Evolutionary conservation across 1,140 invertebrate species (phyloP).

Genomic region (Euwallacea fornicatus): DNA sequence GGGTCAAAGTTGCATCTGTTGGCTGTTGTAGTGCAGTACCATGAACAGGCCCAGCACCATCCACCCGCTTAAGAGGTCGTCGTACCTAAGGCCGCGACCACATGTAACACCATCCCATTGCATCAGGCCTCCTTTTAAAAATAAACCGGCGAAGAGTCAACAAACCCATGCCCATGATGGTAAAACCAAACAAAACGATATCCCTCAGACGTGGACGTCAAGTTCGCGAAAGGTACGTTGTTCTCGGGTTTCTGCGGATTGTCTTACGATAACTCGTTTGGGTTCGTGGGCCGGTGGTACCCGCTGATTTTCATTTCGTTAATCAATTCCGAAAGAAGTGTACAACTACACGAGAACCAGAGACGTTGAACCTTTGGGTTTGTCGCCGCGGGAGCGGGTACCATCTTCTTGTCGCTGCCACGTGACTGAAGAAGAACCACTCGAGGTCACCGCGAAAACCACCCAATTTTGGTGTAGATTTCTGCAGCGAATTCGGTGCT

Average conservation of each 20-base stretch:
- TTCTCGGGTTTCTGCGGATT: slow-evolving; percentile 23
- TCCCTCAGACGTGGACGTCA: slow-evolving; percentile 20
- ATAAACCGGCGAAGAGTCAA: slow-evolving; percentile 27
- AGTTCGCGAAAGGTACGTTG: slow-evolving; percentile 22
- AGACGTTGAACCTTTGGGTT: slow-evolving; percentile 1
- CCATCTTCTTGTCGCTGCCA: too few species aligned
- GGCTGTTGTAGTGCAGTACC: background rate
- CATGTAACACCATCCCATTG: slow-evolving; percentile 22
- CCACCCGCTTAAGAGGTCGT: too few species aligned
- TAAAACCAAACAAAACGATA: slow-evolving; percentile 19
- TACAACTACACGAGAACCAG: background rate
- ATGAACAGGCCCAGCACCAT: background rate
- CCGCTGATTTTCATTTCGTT: slow-evolving; percentile 23
- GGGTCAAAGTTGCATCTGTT: background rate
- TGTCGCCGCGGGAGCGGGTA: too few species aligned
- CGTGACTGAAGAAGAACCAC: too few species aligned
- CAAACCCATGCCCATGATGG: slow-evolving; percentile 19
- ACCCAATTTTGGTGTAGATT: too few species aligned
- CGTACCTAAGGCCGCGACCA: slow-evolving; percentile 8
- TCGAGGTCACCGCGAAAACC: too few species aligned
- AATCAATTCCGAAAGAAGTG: slow-evolving; percentile 2
- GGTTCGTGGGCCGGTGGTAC: slow-evolving; percentile 21
- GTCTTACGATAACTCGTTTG: slow-evolving; percentile 25
- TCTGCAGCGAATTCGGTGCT: too few species aligned
- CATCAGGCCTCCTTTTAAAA: slow-evolving; percentile 22